These are phyloP conservation scores for Syritta pipiens DNA, from an alignment of 2,888 invertebrate species.

Conservation along the genomic window DNA sequence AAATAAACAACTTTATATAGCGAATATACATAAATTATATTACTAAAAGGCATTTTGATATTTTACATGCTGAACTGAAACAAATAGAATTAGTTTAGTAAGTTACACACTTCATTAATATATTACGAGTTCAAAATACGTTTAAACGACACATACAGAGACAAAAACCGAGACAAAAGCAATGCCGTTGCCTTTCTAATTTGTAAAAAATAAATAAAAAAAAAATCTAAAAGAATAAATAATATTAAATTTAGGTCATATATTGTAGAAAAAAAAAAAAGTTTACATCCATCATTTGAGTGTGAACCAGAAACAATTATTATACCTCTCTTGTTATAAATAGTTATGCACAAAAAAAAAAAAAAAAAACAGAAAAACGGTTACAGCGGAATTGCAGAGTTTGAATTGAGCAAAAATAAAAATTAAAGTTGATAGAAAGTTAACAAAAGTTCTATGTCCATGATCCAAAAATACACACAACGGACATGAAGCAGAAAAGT, in stretches of 20 bases:
- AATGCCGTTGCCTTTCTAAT: conserved; percentile 51
- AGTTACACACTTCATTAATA: conserved; percentile 61
- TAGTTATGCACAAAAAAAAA: conserved; percentile 41
- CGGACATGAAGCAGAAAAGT: no score
- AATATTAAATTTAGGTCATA: conserved; percentile 25
- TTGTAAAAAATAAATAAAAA: conserved; percentile 26
- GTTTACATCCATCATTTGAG: conserved; percentile 1
- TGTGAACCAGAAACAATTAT: neutral
- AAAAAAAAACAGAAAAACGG: no score
- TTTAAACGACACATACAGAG: conserved; percentile 20
- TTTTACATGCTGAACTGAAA: conserved; percentile 68
- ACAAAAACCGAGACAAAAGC: conserved; percentile 42
- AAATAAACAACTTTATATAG: conserved; percentile 50
- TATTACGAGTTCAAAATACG: conserved; percentile 54
- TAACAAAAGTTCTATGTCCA: no score
- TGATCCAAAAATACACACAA: no score
- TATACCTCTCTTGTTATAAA: conserved; percentile 8
- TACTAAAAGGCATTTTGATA: conserved; percentile 70
- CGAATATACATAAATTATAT: conserved; percentile 57
- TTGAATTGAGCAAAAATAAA: conserved; percentile 17
- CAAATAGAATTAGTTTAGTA: conserved; percentile 67
- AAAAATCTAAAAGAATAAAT: conserved; percentile 10
- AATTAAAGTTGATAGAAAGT: no score
- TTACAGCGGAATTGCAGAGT: neutral
- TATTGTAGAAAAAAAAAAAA: conserved; percentile 3